These are phyloP conservation scores for Axea sp. DNA, from an alignment of 2,888 invertebrate genomes.

Conservation along the genomic window DNA sequence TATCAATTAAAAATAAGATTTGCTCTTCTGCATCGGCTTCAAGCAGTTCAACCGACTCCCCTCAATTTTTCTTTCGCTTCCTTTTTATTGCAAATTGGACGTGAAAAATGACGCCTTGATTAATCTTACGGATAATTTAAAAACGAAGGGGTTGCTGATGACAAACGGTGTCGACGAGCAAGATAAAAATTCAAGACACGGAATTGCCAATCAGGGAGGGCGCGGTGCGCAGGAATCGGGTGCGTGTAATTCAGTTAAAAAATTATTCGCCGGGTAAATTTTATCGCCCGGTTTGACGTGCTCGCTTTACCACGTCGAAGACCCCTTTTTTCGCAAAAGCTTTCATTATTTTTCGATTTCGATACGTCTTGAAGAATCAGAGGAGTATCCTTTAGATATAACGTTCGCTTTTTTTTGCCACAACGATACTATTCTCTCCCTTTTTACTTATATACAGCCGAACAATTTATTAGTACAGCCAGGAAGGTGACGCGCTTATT, in stretches of 20 bases:
- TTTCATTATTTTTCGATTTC: constrained; percentile 56
- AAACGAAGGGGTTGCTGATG: constrained; percentile 73
- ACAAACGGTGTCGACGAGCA: constrained; percentile 62
- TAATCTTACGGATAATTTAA: constrained; percentile 80
- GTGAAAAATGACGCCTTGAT: constrained; percentile 80
- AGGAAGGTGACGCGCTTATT: constrained; percentile 67
- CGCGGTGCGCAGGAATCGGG: constrained; percentile 67
- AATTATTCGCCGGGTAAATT: constrained; percentile 77
- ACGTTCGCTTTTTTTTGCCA: constrained; percentile 37
- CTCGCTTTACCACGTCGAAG: constrained; percentile 33
- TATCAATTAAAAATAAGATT: constrained; percentile 80
- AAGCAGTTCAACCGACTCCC: constrained; percentile 35
- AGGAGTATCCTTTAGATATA: constrained; percentile 41
- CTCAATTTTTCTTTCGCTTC: constrained; percentile 62
- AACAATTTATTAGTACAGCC: constrained; percentile 61
- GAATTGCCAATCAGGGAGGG: constrained; percentile 78
- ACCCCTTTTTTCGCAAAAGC: constrained; percentile 25
- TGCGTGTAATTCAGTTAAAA: constrained; percentile 78
- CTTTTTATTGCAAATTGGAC: constrained; percentile 80
- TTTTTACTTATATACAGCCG: constrained; percentile 42
- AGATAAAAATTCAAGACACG: constrained; percentile 80
- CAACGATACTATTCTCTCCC: constrained; percentile 20
- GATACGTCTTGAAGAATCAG: constrained; percentile 40
- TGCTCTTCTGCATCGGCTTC: constrained; percentile 73
- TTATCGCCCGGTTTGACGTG: constrained; percentile 77